phyloP scores from a whole-genome alignment of 2,888 invertebrate species.

The Apamea epomidion region DNA sequence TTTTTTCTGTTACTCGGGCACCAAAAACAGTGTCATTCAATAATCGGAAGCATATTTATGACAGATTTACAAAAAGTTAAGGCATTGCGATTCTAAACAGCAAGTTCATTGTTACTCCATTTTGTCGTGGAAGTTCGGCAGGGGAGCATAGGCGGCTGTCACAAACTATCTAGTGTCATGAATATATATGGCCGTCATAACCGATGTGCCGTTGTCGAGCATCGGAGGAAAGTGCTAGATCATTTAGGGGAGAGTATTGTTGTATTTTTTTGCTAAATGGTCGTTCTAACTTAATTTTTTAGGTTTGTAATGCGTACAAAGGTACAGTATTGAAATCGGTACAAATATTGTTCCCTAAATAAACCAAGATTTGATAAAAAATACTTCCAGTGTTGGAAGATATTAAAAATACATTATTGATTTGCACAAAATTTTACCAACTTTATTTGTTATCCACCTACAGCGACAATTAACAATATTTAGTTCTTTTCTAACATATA shows the following conservation, averaged over 20 bases:
- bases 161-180: conserved; percentile 78
- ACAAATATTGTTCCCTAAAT: not conserved
- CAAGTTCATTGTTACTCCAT: conserved; percentile 77
- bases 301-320: too few species aligned
- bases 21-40: not conserved
- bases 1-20: not conserved
- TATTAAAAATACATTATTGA: not conserved
- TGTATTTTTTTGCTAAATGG: not conserved
- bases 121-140: conserved; percentile 67
- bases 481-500: not conserved
- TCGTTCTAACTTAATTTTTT: not conserved
- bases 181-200: conserved; percentile 83
- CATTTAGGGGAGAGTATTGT: conserved; percentile 48
- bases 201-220: conserved; percentile 61
- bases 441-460: not conserved
- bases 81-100: conserved; percentile 69
- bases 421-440: not conserved
- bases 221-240: conserved; percentile 45
- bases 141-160: conserved; percentile 86
- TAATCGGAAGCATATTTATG: conserved; percentile 26
- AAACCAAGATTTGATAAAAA: not conserved
- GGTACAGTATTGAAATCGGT: not conserved
- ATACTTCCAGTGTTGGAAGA: not conserved
- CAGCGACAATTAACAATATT: not conserved
- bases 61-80: conserved; percentile 45